Conservation (phyloP, 2,888 invertebrate genomes). For the Napeogenes sylphis region DNA sequence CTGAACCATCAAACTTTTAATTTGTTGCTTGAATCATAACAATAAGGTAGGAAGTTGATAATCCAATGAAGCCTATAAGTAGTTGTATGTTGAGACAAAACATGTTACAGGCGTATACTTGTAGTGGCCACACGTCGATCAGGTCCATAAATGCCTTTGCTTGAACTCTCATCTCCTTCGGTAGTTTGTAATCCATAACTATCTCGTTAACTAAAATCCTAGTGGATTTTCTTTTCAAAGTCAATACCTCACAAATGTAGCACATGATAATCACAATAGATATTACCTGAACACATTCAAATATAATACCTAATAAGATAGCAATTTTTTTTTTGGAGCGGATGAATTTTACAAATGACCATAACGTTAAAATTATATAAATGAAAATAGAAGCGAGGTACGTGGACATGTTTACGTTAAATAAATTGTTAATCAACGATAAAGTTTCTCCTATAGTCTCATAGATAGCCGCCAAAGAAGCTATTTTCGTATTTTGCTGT, state of each 20-base stretch:
- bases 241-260: constrained; percentile 47
- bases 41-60: constrained; percentile 61
- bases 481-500: neutral
- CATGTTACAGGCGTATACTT: constrained; percentile 47
- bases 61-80: constrained; percentile 58
- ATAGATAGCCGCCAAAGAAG: neutral
- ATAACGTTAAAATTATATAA: constrained; percentile 49
- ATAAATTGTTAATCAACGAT: neutral
- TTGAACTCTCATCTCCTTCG: constrained; percentile 50
- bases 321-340: constrained; percentile 20
- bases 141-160: constrained; percentile 62
- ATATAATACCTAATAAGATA: constrained; percentile 9
- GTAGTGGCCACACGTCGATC: constrained; percentile 51
- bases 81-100: constrained; percentile 57
- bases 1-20: constrained; percentile 26
- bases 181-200: constrained; percentile 56
- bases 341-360: constrained; percentile 47
- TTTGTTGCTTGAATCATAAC: constrained; percentile 59
- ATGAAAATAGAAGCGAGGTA: constrained; percentile 41
- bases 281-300: constrained; percentile 47
- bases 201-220: constrained; percentile 52
- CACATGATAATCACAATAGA: constrained; percentile 45
- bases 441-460: neutral
- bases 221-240: constrained; percentile 43
- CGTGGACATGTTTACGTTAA: constrained; percentile 22